phyloP scores from a whole-genome alignment of 2,113 vertebrate species.

The Baryphthengus martii region DNA sequence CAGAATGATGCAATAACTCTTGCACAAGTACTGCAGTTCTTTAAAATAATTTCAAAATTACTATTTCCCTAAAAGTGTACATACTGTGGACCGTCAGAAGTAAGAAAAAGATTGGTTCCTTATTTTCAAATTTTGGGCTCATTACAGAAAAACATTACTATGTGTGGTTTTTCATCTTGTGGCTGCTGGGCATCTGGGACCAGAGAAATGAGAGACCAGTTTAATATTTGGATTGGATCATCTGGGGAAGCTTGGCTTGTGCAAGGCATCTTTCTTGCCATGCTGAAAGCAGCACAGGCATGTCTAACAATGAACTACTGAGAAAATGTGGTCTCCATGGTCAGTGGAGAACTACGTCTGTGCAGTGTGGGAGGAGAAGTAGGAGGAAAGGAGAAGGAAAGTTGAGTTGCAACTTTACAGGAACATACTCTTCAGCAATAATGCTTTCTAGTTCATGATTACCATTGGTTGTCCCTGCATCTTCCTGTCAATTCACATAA shows the following conservation, averaged over 20 bases:
- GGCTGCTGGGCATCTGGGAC: background rate
- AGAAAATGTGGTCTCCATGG: background rate
- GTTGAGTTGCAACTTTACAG: background rate
- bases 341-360: background rate
- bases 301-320: background rate
- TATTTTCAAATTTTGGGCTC: background rate
- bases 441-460: background rate
- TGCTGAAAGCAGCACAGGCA: background rate
- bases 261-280: background rate
- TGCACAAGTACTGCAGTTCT: background rate
- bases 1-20: background rate
- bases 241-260: background rate
- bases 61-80: background rate
- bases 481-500: background rate
- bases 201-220: background rate
- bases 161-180: background rate
- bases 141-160: background rate
- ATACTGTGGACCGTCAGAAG: background rate
- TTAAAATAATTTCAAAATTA: background rate
- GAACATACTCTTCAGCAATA: background rate
- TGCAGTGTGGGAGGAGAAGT: background rate
- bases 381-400: background rate
- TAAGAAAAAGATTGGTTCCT: background rate
- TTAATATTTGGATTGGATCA: background rate
- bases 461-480: background rate